A percentile compares a stretch with the other conserved stretches of the same genome.
Evolutionary conservation across 1,140 invertebrate species (phyloP).

Genomic region (Myzus persicae): DNA sequence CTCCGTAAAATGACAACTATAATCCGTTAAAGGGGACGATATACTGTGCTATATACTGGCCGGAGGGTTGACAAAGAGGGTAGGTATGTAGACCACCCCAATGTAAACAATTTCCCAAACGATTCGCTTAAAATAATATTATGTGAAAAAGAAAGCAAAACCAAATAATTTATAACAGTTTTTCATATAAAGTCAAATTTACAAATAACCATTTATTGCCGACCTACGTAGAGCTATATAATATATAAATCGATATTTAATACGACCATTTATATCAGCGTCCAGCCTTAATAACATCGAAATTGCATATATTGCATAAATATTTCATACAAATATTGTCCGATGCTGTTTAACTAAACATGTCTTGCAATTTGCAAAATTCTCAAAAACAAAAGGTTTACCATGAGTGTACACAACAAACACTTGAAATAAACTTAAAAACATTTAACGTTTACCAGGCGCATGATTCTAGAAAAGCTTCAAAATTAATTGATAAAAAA

Average conservation of each 20-base stretch:
- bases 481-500: not conserved
- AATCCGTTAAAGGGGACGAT: not conserved
- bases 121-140: not conserved
- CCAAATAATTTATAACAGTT: not conserved
- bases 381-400: not conserved
- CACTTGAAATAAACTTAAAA: not conserved
- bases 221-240: not conserved
- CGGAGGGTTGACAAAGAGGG: not conserved
- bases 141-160: not conserved
- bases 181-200: not conserved
- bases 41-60: not conserved
- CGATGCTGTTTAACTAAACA: not conserved
- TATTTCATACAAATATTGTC: not conserved
- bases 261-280: not conserved
- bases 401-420: not conserved
- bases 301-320: not conserved
- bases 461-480: not conserved
- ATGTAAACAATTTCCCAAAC: conserved; percentile 8
- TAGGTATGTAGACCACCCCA: not conserved
- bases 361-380: not conserved
- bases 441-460: not conserved
- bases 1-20: conserved; percentile 12
- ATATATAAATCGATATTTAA: not conserved
- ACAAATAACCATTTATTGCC: not conserved
- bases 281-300: not conserved